Evolutionary conservation across 2,797 vertebrate genomes (phyloP).

Genomic region (Rhyacichthys aspro): DNA sequence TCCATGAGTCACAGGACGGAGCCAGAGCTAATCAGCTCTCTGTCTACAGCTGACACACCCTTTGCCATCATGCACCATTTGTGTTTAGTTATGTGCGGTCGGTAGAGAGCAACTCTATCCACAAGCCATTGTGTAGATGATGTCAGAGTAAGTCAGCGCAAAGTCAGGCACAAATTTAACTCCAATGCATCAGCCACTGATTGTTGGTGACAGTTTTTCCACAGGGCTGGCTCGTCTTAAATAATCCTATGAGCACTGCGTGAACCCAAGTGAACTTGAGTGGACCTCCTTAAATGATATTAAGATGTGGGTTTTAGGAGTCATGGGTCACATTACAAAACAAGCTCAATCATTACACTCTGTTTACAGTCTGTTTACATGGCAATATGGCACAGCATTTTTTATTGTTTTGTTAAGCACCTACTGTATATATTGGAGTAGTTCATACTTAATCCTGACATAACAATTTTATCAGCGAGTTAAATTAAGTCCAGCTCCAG

Average conservation of each 20-base stretch:
- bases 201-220: slow-evolving; percentile 1
- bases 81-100: not conserved
- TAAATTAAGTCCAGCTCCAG: too few species aligned
- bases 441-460: too few species aligned
- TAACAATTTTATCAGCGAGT: too few species aligned
- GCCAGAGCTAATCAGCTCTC: not conserved
- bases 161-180: slow-evolving; percentile 6
- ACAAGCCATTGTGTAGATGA: slow-evolving; percentile 3
- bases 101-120: not conserved
- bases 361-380: too few species aligned
- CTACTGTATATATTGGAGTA: too few species aligned
- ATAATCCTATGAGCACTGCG: not conserved
- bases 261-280: not conserved
- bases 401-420: too few species aligned
- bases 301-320: too few species aligned
- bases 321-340: too few species aligned
- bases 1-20: too few species aligned
- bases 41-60: not conserved
- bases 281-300: not conserved
- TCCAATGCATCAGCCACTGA: not conserved
- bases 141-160: slow-evolving; percentile 4
- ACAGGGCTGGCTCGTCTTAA: slow-evolving; percentile 3
- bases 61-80: not conserved
- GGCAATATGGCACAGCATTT: too few species aligned
- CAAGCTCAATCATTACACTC: too few species aligned